A percentile compares a stretch with the other conserved stretches of the same genome.
Conservation (phyloP, 92 coral and sea anemone species). For the Epizoanthus illoricatus region DNA sequence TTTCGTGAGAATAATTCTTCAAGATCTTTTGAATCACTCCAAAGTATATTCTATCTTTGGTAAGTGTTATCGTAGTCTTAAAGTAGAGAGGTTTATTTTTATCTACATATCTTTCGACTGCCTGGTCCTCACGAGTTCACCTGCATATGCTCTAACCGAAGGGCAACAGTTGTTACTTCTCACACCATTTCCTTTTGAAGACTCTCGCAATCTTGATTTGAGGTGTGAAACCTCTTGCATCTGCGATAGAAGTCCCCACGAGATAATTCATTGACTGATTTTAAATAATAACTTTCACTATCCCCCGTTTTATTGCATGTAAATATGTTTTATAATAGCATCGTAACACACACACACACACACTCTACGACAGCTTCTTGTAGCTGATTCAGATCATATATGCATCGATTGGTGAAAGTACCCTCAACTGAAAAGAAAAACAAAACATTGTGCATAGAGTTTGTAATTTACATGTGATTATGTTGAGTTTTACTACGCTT, state of each 20-base stretch:
- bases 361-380: too few relatives aligned
- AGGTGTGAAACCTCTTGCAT: background rate
- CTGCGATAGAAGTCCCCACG: background rate
- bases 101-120: background rate
- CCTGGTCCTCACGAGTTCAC: background rate
- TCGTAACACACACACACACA: background rate
- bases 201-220: slow-evolving; percentile 9
- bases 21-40: background rate
- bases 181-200: slow-evolving; percentile 1
- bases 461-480: too few relatives aligned
- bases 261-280: background rate
- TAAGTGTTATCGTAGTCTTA: background rate
- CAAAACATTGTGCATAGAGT: too few relatives aligned
- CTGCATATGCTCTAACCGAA: background rate
- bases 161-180: background rate
- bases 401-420: too few relatives aligned
- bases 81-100: background rate
- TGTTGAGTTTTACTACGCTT: too few relatives aligned
- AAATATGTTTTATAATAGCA: background rate
- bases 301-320: background rate
- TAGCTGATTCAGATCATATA: too few relatives aligned
- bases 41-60: background rate
- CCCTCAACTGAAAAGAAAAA: too few relatives aligned
- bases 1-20: background rate
- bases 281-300: background rate